Evolutionary conservation across 2,113 vertebrate genomes (phyloP).

Genomic region (Opisthocomus hoazin): DNA sequence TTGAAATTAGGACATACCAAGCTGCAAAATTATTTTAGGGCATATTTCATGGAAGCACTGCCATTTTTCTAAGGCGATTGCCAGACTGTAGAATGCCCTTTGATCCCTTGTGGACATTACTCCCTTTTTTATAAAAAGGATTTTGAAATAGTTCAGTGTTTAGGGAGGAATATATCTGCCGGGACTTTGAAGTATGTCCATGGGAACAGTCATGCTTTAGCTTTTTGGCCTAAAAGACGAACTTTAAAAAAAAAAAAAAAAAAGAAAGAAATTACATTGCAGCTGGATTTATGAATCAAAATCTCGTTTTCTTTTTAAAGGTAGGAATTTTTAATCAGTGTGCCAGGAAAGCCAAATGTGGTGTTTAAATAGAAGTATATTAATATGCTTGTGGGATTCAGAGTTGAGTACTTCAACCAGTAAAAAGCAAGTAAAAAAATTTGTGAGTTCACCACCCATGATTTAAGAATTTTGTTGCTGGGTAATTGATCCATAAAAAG

Average conservation of each 20-base stretch:
- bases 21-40: conserved; percentile 83
- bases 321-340: conserved; percentile 13
- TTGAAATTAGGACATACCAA: conserved; percentile 81
- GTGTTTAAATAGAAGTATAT: conserved; percentile 22
- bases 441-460: conserved; percentile 42
- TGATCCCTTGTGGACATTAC: conserved; percentile 86
- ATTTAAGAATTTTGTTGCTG: conserved; percentile 57
- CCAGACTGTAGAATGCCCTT: conserved; percentile 87
- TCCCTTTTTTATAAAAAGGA: conserved; percentile 76
- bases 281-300: conserved; percentile 68
- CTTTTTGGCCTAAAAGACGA: conserved; percentile 63
- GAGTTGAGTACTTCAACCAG: not conserved
- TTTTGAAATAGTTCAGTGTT: conserved; percentile 76
- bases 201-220: conserved; percentile 69
- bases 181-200: conserved; percentile 77
- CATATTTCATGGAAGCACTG: conserved; percentile 91
- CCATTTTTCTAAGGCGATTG: conserved; percentile 89
- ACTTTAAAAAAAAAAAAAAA: conserved; percentile 21
- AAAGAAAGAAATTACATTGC: conserved; percentile 9
- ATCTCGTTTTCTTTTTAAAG: conserved; percentile 65
- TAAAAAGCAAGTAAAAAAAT: conserved; percentile 20
- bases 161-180: conserved; percentile 75
- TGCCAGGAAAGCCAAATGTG: conserved; percentile 25
- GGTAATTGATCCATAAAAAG: conserved; percentile 63
- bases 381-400: conserved; percentile 7